Base-by-base conservation (phyloP, 2,888 invertebrate species). In the Platypus cylindrus region DNA sequence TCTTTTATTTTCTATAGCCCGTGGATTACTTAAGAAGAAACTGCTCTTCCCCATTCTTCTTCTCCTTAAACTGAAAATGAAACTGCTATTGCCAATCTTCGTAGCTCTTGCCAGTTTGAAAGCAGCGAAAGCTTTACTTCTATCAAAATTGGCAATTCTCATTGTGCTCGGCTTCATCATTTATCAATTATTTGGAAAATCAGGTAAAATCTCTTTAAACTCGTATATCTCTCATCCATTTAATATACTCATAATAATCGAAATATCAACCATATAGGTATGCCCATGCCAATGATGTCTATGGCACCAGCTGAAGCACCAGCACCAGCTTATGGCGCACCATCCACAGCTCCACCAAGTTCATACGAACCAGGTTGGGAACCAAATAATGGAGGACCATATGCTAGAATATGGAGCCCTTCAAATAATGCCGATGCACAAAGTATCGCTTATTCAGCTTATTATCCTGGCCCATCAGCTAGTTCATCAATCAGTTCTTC, bases 1-100 rank as follows among this genome's bases (percentile, higher is more conserved):
- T 17, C 14, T 7, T 20, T 26, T 17, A 16, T 28, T 30, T 22
- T 3, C 44, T 64, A 8, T 60, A 81, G 85, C 78, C 50, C 77
- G 84, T 44, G 82, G 80, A 50, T 66, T 78, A 58, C 67, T 84
- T 52, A 84, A 86, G 68, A 84, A 86, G 67, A 86, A 86, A 59
- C 71, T 86, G 30, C 66, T 86, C 44, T 65, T 86, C 53, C 86
- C 86, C 11, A 68, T 85, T 42, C 64, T 86, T 47, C 65, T 87
- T 47, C 68, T 86, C 32, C 63, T 87, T 50, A 87, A 87, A 62
- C 61, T 87, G 53, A 86, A 86, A 63, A 67, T 85, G 68, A 85
- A 87, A 62, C 77, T 81, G 15, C 60, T 87, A 42, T 79, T 82
- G 75, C 87, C 86, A 22, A 79, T 87, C 51, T 70, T 86, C 48